A percentile compares a stretch with the other conserved stretches of the same genome.
phyloP scores from a whole-genome alignment of 2,888 invertebrate species.

The Helobdella robusta region DNA sequence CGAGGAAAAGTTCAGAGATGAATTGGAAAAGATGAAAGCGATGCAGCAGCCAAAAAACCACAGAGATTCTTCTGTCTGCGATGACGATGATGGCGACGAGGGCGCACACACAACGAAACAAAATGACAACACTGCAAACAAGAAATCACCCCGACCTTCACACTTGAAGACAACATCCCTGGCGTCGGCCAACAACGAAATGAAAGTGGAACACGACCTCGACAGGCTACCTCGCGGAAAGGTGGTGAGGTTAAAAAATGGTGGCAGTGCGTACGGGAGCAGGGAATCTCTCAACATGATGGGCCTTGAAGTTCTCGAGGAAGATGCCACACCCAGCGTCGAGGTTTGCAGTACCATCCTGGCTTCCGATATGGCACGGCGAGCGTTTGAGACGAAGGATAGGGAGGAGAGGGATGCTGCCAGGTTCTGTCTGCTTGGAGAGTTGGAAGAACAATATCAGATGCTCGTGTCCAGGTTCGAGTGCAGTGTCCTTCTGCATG shows the following conservation, averaged over 20 bases:
- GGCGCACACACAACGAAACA: background rate
- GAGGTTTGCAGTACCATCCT: slow-evolving; percentile 28
- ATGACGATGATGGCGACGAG: no score
- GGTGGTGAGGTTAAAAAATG: slow-evolving; percentile 43
- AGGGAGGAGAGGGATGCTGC: background rate
- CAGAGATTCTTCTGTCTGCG: no score
- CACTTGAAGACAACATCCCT: no score
- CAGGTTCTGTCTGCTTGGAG: slow-evolving; percentile 35
- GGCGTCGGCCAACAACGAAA: background rate
- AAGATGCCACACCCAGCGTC: slow-evolving; percentile 26
- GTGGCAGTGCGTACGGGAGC: slow-evolving; percentile 47
- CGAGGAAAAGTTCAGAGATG: slow-evolving; percentile 36
- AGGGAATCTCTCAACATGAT: slow-evolving; percentile 36
- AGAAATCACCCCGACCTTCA: background rate
- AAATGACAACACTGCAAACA: background rate
- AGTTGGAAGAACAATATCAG: slow-evolving; percentile 46
- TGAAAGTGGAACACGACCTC: slow-evolving; percentile 31
- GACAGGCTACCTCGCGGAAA: slow-evolving; percentile 37
- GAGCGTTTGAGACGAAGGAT: background rate
- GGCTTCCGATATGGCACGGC: slow-evolving; percentile 1
- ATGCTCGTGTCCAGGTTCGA: slow-evolving; percentile 38
- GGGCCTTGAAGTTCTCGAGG: slow-evolving; percentile 39
- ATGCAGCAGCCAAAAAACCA: background rate
- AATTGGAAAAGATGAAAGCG: slow-evolving; percentile 35
- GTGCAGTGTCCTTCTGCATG: no score